phyloP scores from a whole-genome alignment of 1,140 invertebrate genomes.

The Cotesia glomerata region DNA sequence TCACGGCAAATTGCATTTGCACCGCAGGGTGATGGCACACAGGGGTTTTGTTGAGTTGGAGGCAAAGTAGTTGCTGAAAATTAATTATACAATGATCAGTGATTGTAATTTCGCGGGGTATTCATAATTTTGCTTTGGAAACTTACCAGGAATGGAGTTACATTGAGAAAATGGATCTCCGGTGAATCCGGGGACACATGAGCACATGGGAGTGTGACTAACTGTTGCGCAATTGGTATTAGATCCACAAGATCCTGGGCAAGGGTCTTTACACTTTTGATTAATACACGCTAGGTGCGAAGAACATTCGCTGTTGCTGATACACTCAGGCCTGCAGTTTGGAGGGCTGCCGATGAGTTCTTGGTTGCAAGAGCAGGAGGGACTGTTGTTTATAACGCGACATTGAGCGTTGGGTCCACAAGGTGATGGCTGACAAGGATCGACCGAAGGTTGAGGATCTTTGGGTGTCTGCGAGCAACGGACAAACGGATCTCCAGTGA shows the following conservation, averaged over 20 bases:
- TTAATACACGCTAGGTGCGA: conserved; percentile 65
- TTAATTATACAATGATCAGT: neutral
- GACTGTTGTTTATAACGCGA: conserved; percentile 64
- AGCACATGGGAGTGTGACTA: conserved; percentile 69
- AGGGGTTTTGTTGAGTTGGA: conserved; percentile 61
- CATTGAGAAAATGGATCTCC: conserved; percentile 80
- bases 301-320: conserved; percentile 65
- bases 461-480: conserved; percentile 47
- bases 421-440: conserved; percentile 74
- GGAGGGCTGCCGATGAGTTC: conserved; percentile 61
- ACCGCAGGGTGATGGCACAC: conserved; percentile 75
- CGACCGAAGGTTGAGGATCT: conserved; percentile 47
- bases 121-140: neutral
- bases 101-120: no score
- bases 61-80: conserved; percentile 1
- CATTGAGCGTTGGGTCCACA: conserved; percentile 77
- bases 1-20: conserved; percentile 76
- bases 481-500: conserved; percentile 76
- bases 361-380: conserved; percentile 68
- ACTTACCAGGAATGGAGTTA: conserved; percentile 65
- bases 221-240: conserved; percentile 72
- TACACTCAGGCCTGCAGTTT: conserved; percentile 66
- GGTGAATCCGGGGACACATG: conserved; percentile 70
- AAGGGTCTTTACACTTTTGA: conserved; percentile 67
- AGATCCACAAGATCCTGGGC: conserved; percentile 63